These are phyloP conservation scores for Diarsia dahlii DNA, from an alignment of 2,888 invertebrate species.

Conservation along the genomic window DNA sequence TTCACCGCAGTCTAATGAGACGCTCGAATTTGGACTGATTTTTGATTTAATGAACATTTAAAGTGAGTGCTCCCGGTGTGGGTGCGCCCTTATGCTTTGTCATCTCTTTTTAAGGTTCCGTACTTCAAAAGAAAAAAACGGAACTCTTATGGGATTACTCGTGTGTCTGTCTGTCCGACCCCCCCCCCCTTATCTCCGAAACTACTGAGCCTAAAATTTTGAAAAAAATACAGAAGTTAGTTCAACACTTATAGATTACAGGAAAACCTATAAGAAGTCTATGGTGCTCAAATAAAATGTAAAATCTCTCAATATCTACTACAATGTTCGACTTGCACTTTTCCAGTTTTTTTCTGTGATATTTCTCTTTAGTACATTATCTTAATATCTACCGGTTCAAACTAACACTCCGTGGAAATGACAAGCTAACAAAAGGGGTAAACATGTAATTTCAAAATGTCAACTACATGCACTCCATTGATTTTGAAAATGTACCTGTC, in stretches of 20 bases:
- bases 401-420: background rate
- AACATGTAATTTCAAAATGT: constrained; percentile 21
- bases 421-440: background rate
- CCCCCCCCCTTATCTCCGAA: too few relatives aligned
- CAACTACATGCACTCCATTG: constrained; percentile 17
- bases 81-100: background rate
- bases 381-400: background rate
- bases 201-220: too few relatives aligned
- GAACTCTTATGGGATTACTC: too few relatives aligned
- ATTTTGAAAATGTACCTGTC: constrained; percentile 24
- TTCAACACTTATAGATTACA: too few relatives aligned
- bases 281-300: too few relatives aligned
- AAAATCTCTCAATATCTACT: too few relatives aligned
- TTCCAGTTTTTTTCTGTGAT: background rate
- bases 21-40: background rate
- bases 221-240: too few relatives aligned
- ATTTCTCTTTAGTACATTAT: background rate
- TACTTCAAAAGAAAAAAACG: too few relatives aligned
- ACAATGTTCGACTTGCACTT: too few relatives aligned
- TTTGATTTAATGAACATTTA: background rate
- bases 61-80: background rate
- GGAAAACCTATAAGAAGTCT: too few relatives aligned
- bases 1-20: background rate
- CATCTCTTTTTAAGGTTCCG: too few relatives aligned
- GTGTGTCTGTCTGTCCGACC: too few relatives aligned